Conservation (phyloP, 2,113 vertebrate species). For the Euleptes europaea region DNA sequence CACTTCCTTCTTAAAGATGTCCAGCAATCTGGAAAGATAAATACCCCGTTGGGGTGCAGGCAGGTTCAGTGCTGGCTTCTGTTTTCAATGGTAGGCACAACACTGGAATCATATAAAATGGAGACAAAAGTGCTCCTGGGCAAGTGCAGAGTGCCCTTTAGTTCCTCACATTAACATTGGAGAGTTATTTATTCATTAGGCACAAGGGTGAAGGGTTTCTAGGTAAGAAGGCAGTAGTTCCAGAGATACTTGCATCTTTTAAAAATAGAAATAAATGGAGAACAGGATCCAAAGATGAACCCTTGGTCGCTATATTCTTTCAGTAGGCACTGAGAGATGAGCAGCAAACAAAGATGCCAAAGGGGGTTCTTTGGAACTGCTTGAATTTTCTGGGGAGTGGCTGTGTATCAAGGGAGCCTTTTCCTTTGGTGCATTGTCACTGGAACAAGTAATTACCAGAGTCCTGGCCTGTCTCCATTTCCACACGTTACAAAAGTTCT, state of each 20-base stretch:
- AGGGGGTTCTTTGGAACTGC: background rate
- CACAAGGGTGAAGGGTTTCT: background rate
- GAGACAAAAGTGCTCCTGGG: background rate
- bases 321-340: background rate
- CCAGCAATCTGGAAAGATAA: background rate
- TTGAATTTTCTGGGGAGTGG: background rate
- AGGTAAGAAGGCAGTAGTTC: background rate
- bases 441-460: background rate
- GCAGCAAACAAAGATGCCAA: background rate
- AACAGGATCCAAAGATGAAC: background rate
- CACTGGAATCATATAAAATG: background rate
- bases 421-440: background rate
- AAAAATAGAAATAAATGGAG: background rate
- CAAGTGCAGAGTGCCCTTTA: background rate
- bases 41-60: background rate
- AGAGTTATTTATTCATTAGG: background rate
- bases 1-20: too few species aligned
- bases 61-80: background rate
- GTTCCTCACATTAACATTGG: background rate
- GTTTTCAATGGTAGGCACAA: background rate
- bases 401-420: background rate
- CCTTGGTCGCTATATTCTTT: too few species aligned
- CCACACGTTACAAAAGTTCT: too few species aligned
- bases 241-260: background rate
- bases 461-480: background rate